Percentiles rank a stretch among this genome's conserved stretches.
These are phyloP conservation scores for Ennomos erosarius DNA, from an alignment of 2,888 invertebrate species.

Conservation along the genomic window DNA sequence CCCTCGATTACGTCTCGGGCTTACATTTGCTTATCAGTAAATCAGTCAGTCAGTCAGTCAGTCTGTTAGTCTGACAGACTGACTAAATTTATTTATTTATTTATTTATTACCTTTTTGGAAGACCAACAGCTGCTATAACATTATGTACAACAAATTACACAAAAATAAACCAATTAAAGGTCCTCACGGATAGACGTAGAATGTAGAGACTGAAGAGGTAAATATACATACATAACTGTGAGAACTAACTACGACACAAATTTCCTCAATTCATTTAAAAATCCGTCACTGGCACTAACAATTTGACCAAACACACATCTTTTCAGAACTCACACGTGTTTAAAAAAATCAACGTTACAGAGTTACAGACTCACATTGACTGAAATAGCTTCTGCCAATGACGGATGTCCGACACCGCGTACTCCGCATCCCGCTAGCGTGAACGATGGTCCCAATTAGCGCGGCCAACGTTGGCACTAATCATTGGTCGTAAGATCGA, in stretches of 20 bases:
- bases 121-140: too few relatives aligned
- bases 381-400: slow-evolving; percentile 31
- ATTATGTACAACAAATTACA: too few relatives aligned
- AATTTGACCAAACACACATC: background rate
- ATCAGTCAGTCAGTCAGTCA: too few relatives aligned
- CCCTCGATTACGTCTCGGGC: too few relatives aligned
- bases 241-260: background rate
- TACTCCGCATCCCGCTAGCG: slow-evolving; percentile 5
- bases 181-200: too few relatives aligned
- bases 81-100: too few relatives aligned
- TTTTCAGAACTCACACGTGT: background rate
- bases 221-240: too few relatives aligned
- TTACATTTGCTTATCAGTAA: too few relatives aligned
- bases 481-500: slow-evolving; percentile 53
- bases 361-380: background rate
- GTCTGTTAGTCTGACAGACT: too few relatives aligned
- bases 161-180: too few relatives aligned
- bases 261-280: background rate
- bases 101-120: too few relatives aligned
- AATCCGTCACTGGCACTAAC: slow-evolving; percentile 4
- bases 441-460: slow-evolving; percentile 57
- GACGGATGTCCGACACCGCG: slow-evolving; percentile 6
- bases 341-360: background rate
- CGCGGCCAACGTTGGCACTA: slow-evolving; percentile 37
- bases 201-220: too few relatives aligned